These are phyloP conservation scores for human (Homo sapiens) DNA, from an alignment of 2,113 vertebrate species.

Conservation along the genomic window GRCh38 chr1:230867001-230867500, in stretches of 20 bases:
- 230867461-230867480: background rate
- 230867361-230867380: background rate
- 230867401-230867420: background rate
- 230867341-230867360: background rate
- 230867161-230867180: no score
- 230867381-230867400: background rate
- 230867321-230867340: background rate
- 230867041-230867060: background rate
- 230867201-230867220: background rate
- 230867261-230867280: background rate
- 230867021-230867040: background rate
- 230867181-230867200: background rate
- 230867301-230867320: background rate
- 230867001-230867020: background rate
- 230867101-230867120: background rate
- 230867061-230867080: conserved; percentile 27
- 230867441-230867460: background rate
- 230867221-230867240: background rate
- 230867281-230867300: background rate
- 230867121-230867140: background rate
- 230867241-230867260: background rate
- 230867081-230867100: background rate
- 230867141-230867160: background rate
- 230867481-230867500: background rate
- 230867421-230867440: background rate